Conservation (phyloP, 2,888 invertebrate genomes). For the Troides helena region DNA sequence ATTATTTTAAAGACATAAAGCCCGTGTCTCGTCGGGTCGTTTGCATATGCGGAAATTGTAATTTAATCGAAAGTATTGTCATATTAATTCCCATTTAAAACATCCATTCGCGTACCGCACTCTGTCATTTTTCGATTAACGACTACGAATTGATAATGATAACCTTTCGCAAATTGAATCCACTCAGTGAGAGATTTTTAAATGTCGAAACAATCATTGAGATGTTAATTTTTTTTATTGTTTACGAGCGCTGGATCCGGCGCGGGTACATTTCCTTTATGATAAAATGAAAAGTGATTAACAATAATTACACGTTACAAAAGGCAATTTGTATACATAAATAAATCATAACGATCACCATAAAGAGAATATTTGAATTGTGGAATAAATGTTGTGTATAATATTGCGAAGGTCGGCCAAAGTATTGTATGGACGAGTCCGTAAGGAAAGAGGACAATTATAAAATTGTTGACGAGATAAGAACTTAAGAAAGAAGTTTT, state of each 20-base stretch:
- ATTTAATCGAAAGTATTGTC: conserved; percentile 23
- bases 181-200: conserved; percentile 15
- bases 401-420: too few relatives aligned
- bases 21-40: conserved; percentile 9
- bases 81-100: conserved; percentile 26
- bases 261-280: conserved; percentile 6
- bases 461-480: too few relatives aligned
- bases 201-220: conserved; percentile 19
- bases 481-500: too few relatives aligned
- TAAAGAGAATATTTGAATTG: neutral
- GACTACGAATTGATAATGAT: conserved; percentile 22
- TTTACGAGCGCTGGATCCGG: conserved; percentile 1
- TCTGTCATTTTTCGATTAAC: conserved; percentile 29
- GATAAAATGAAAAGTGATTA: conserved; percentile 6
- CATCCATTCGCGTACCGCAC: conserved; percentile 10
- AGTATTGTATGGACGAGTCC: too few relatives aligned
- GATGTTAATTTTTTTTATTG: conserved; percentile 17
- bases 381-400: neutral
- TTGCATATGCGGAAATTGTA: conserved; percentile 28
- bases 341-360: conserved; percentile 1
- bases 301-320: neutral
- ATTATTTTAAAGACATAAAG: conserved; percentile 15
- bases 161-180: conserved; percentile 24
- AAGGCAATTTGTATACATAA: neutral
- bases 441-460: too few relatives aligned